phyloP scores from a whole-genome alignment of 2,888 invertebrate species.

The Platypus cylindrus region DNA sequence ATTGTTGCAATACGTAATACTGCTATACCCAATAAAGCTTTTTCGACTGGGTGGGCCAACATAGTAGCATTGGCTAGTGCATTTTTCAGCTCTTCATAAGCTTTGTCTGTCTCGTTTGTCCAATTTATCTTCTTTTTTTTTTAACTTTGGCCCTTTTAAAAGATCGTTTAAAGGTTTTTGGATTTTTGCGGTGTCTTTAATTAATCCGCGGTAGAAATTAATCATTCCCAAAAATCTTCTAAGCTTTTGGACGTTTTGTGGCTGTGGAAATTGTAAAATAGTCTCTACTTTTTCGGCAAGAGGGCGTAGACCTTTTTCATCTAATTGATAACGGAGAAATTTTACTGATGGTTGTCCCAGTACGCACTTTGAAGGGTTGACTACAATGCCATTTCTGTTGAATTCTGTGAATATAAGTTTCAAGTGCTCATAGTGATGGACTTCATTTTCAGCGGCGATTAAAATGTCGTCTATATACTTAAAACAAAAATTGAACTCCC shows the following conservation, averaged over 20 bases:
- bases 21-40: neutral
- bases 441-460: conserved; percentile 3
- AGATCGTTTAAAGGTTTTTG: conserved; percentile 9
- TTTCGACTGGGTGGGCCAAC: conserved; percentile 5
- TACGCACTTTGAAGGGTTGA: conserved; percentile 7
- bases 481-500: conserved; percentile 7
- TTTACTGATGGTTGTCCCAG: conserved; percentile 2
- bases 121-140: conserved; percentile 1
- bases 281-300: conserved; percentile 9
- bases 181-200: conserved; percentile 12
- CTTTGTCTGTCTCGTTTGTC: conserved; percentile 10
- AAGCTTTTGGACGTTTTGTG: conserved; percentile 8
- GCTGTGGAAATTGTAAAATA: conserved; percentile 19
- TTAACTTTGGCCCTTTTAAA: conserved; percentile 5
- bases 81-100: conserved; percentile 1
- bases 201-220: conserved; percentile 14
- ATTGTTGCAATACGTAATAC: neutral
- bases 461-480: conserved; percentile 8
- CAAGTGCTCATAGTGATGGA: conserved; percentile 3
- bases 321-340: conserved; percentile 7
- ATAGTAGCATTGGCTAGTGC: conserved; percentile 4
- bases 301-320: conserved; percentile 8
- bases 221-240: conserved; percentile 14
- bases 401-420: conserved; percentile 3
- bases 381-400: conserved; percentile 6